Percentiles rank a stretch among this genome's conserved stretches.
Evolutionary conservation across 2,113 vertebrate genomes (phyloP).

Genomic region (Talpa occidentalis): DNA sequence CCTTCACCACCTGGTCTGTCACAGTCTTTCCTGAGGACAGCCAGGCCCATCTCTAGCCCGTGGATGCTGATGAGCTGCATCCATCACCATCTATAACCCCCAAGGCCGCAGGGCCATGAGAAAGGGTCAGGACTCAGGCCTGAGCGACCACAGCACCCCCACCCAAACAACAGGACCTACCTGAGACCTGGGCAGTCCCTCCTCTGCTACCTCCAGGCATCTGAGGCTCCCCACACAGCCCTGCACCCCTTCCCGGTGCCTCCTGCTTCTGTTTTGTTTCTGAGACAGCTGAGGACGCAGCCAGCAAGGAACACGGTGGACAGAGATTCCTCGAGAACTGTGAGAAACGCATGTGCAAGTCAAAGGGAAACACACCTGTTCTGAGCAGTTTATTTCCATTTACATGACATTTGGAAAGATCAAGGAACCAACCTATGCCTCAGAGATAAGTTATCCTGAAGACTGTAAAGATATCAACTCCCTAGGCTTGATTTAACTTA

Average conservation of each 20-base stretch:
- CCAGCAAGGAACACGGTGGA: rapidly evolving
- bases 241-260: no score
- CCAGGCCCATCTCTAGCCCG: background rate
- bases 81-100: background rate
- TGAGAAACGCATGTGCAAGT: background rate
- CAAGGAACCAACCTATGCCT: background rate
- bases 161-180: no score
- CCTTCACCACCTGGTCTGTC: no score
- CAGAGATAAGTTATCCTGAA: background rate
- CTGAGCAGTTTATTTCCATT: slow-evolving; percentile 40
- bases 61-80: background rate
- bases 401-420: background rate
- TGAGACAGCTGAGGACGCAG: background rate
- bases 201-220: rapidly evolving
- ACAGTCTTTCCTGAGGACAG: background rate
- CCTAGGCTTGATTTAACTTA: no score
- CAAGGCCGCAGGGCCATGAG: background rate
- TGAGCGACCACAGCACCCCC: no score
- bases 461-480: no score
- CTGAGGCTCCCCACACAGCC: background rate
- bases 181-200: background rate
- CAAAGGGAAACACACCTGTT: background rate
- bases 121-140: background rate
- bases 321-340: no score
- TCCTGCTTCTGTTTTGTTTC: background rate